Conservation (phyloP, 2,888 invertebrate genomes). For the Conus canariensis region DNA sequence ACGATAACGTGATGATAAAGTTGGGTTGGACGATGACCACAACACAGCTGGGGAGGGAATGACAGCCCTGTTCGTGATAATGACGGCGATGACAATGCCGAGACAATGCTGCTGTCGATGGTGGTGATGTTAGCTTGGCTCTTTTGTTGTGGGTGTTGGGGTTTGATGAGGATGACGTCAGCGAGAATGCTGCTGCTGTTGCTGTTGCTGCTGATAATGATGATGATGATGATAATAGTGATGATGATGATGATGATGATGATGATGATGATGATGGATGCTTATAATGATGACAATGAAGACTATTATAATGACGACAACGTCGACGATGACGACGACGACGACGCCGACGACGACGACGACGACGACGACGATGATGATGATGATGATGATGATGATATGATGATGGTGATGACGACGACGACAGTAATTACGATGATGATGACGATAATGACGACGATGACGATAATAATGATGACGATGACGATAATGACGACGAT, state of each 20-base stretch:
- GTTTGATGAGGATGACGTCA: no score
- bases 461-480: no score
- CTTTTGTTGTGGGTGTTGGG: no score
- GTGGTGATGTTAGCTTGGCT: background rate
- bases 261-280: constrained; percentile 15
- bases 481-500: no score
- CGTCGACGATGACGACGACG: background rate
- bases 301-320: background rate
- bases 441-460: no score
- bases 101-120: background rate
- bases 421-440: no score
- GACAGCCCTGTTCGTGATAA: background rate
- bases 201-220: background rate
- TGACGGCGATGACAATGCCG: background rate
- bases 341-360: background rate
- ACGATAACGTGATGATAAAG: no score
- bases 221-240: constrained; percentile 20
- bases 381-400: constrained; percentile 51
- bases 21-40: background rate
- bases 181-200: background rate
- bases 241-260: constrained; percentile 28
- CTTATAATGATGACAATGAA: background rate
- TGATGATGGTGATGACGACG: no score
- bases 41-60: background rate
- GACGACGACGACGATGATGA: background rate